Evolutionary conservation across 2,113 vertebrate genomes (phyloP).

Genomic region (Hippocampus guttulatus): DNA sequence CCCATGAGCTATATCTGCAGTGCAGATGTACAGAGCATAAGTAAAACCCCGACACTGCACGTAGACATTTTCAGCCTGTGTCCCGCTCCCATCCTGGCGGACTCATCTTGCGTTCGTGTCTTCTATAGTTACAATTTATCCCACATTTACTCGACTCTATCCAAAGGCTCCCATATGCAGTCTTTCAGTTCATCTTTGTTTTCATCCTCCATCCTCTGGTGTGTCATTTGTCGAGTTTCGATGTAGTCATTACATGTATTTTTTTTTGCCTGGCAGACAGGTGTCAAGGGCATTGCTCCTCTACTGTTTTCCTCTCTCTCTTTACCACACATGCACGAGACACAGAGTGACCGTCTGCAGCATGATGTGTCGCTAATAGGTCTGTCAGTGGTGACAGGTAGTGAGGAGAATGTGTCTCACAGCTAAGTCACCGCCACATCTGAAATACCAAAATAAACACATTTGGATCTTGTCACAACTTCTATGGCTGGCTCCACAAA

Average conservation of each 20-base stretch:
- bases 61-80: constrained; percentile 24
- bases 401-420: constrained; percentile 58
- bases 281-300: constrained; percentile 63
- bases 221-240: constrained; percentile 48
- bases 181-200: constrained; percentile 17
- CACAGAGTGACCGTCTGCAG: constrained; percentile 40
- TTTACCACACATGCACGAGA: constrained; percentile 32
- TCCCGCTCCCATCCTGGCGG: constrained; percentile 9
- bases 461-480: constrained; percentile 67
- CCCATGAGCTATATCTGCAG: constrained; percentile 29
- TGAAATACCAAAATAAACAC: constrained; percentile 60
- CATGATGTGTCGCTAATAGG: constrained; percentile 69
- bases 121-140: constrained; percentile 14
- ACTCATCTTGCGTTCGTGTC: constrained; percentile 30
- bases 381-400: constrained; percentile 65
- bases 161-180: background rate
- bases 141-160: constrained; percentile 22
- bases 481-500: constrained; percentile 58
- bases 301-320: constrained; percentile 38
- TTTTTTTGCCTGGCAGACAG: constrained; percentile 59
- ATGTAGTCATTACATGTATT: constrained; percentile 59
- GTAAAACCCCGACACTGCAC: constrained; percentile 14
- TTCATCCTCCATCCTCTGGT: constrained; percentile 11
- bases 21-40: constrained; percentile 23
- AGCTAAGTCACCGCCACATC: constrained; percentile 55